phyloP scores from a whole-genome alignment of 2,888 invertebrate genomes.

The Agrotis clavis region DNA sequence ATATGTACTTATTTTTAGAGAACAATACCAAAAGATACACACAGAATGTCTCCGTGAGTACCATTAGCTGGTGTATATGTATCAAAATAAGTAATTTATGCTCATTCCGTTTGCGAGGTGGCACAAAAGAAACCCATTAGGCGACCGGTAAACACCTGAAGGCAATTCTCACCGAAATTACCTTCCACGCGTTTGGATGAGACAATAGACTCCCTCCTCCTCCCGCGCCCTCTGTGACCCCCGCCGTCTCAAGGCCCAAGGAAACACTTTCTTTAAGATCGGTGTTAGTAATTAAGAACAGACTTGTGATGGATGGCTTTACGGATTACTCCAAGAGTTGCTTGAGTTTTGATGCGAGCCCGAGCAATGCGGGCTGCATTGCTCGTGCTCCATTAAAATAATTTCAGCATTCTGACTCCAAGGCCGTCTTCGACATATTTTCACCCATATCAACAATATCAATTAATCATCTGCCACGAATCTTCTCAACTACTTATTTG shows the following conservation, averaged over 20 bases:
- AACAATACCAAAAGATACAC: conserved; percentile 18
- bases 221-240: background rate
- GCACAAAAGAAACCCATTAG: conserved; percentile 66
- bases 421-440: background rate
- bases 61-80: conserved; percentile 47
- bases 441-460: too few relatives aligned
- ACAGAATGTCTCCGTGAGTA: conserved; percentile 18
- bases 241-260: background rate
- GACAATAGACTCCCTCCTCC: conserved; percentile 39
- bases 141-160: conserved; percentile 63
- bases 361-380: too few relatives aligned
- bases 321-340: background rate
- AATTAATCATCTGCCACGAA: background rate
- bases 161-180: conserved; percentile 63
- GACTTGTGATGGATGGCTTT: conserved; percentile 24
- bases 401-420: background rate
- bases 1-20: background rate
- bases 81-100: conserved; percentile 63
- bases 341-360: background rate
- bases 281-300: conserved; percentile 47
- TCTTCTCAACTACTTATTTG: background rate
- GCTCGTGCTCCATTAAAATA: background rate
- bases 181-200: conserved; percentile 58
- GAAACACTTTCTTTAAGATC: conserved; percentile 44
- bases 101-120: conserved; percentile 46